Conservation (phyloP, 2,113 vertebrate genomes). For the Gavia stellata region DNA sequence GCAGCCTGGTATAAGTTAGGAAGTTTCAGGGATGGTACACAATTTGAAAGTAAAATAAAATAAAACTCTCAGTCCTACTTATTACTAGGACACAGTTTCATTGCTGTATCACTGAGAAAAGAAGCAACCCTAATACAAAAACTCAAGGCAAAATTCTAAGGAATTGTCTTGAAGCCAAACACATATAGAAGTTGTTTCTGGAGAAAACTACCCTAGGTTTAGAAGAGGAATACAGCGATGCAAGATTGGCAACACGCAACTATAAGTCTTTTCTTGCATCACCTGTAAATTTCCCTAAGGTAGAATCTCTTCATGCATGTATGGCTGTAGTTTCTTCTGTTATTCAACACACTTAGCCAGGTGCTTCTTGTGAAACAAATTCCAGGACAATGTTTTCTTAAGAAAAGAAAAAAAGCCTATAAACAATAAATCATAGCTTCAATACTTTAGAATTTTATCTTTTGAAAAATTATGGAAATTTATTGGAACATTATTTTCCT, state of each 20-base stretch:
- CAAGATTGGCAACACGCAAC: neutral
- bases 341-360: neutral
- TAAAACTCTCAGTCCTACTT: neutral
- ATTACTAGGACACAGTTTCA: neutral
- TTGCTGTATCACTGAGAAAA: neutral
- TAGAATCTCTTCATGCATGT: neutral
- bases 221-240: neutral
- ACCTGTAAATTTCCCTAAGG: neutral
- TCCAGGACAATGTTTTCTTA: neutral
- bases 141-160: neutral
- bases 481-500: neutral
- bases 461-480: neutral
- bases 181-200: neutral
- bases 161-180: neutral
- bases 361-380: neutral
- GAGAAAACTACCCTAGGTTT: neutral
- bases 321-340: neutral
- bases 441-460: neutral
- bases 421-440: neutral
- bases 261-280: neutral
- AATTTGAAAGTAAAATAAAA: neutral
- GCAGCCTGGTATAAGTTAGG: neutral
- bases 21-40: neutral
- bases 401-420: neutral
- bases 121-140: neutral